Evolutionary conservation across 1,140 invertebrate species (phyloP).

Genomic region (Apis florea): DNA sequence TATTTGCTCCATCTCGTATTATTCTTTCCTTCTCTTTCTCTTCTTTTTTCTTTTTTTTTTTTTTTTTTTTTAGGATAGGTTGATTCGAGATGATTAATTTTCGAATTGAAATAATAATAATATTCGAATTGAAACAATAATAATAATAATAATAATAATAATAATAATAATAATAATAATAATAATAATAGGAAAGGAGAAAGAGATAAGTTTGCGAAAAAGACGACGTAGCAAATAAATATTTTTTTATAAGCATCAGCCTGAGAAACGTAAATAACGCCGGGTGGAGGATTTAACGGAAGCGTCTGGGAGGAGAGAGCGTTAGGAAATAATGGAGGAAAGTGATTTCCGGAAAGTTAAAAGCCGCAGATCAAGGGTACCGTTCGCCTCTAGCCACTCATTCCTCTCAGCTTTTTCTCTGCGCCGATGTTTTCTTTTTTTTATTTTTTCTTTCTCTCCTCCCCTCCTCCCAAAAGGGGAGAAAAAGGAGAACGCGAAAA

Average conservation of each 20-base stretch:
- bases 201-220: not conserved
- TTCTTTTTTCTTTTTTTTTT: too few species aligned
- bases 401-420: conserved; percentile 28
- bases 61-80: too few species aligned
- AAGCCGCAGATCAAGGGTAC: conserved; percentile 76
- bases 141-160: too few species aligned
- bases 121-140: too few species aligned
- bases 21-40: too few species aligned
- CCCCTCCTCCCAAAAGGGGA: not conserved
- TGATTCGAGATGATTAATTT: not conserved
- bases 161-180: too few species aligned
- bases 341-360: conserved; percentile 80
- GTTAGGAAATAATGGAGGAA: conserved; percentile 77
- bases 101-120: too few species aligned
- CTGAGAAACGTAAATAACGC: conserved; percentile 31
- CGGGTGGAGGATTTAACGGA: conserved; percentile 26
- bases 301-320: conserved; percentile 61
- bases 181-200: not conserved
- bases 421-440: conserved; percentile 1
- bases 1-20: too few species aligned
- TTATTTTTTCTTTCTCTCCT: not conserved
- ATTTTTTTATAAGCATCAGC: not conserved
- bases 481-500: conserved; percentile 31
- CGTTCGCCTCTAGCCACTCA: conserved; percentile 53
- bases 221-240: not conserved